Evolutionary conservation across 2,888 invertebrate genomes (phyloP), one percentile per base, ranked within the genome.

Genomic region (Argyra leucocephala): DNA sequence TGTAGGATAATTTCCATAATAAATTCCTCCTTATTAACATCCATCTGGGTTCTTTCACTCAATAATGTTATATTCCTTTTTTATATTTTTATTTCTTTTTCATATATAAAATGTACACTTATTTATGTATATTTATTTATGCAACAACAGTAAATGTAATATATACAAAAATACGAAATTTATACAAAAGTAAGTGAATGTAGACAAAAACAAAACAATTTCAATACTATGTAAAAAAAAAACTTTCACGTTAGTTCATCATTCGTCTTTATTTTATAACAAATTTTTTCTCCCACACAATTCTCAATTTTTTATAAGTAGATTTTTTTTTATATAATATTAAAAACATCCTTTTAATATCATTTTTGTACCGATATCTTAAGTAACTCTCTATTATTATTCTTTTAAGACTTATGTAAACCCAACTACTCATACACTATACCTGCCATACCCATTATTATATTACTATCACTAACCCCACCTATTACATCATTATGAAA

Each of bases 11-110:
- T 61, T 61, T 61, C 61, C 26, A 61, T 61, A 72, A 71, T 72
- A 71, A 72, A 72, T 72, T 68, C 71, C 69, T 72, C 71, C 69
- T 72, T 71, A 71, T 71, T 69, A 70, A 71, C 67, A 71, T 70
- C 70, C 71, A 72, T 70, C 71, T 70, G 71, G 68, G 69, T 68
- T 64, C 69, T 67, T 26, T 66, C 71, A 69, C 70, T 72, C 71
- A 72, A 72, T 72, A 71, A 72, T 72, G 68, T 68, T 70, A 72
- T 48, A 37, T 37, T 31, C 10, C 31, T 31, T 31, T 31, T 31
- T 10, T 31, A 7, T 31, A 7, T 31, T 31, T 31, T 31, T 31
- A 7, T 7, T 31, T 31, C 5, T 31, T 31, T 7, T 31, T 5
- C 10, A 10, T 31, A 31, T 31, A 31, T 10, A 7, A 31, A 31